Conservation (phyloP, 2,888 invertebrate species). For the Syrista parreyssii region DNA sequence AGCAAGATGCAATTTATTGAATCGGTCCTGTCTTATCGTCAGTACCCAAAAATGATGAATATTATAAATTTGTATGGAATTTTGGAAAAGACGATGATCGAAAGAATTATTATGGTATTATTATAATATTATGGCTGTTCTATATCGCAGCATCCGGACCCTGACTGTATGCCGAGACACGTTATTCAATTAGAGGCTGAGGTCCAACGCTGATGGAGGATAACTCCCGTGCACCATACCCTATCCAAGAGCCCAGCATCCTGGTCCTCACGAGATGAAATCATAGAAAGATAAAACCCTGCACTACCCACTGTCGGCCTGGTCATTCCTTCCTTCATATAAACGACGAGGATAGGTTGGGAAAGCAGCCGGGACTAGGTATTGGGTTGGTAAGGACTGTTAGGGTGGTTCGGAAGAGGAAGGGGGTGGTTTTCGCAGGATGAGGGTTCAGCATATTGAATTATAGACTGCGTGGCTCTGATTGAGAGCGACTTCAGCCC, state of each 20-base stretch:
- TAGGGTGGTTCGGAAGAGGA: neutral
- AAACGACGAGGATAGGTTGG: too few relatives aligned
- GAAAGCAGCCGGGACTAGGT: too few relatives aligned
- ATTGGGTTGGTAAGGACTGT: too few relatives aligned
- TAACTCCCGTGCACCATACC: slow-evolving; percentile 32
- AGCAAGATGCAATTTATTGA: too few relatives aligned
- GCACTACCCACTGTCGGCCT: slow-evolving; percentile 8
- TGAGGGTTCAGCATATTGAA: slow-evolving; percentile 53
- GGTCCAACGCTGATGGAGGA: slow-evolving; percentile 47
- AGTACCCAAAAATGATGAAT: too few relatives aligned
- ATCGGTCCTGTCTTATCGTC: too few relatives aligned
- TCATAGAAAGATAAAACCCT: slow-evolving; percentile 51
- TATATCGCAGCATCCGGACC: slow-evolving; percentile 45
- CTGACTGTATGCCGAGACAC: slow-evolving; percentile 49
- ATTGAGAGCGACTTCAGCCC: slow-evolving; percentile 48
- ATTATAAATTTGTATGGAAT: too few relatives aligned
- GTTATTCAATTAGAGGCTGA: slow-evolving; percentile 61
- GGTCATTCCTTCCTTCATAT: slow-evolving; percentile 6
- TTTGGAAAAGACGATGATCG: too few relatives aligned
- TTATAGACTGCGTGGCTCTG: slow-evolving; percentile 50
- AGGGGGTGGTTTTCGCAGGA: slow-evolving; percentile 20
- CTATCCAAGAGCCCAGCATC: slow-evolving; percentile 23
- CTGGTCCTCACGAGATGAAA: slow-evolving; percentile 36
- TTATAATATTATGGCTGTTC: neutral
- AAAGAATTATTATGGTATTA: too few relatives aligned